phyloP scores from a whole-genome alignment of 2,888 invertebrate genomes.

The Platycheirus rosarum region DNA sequence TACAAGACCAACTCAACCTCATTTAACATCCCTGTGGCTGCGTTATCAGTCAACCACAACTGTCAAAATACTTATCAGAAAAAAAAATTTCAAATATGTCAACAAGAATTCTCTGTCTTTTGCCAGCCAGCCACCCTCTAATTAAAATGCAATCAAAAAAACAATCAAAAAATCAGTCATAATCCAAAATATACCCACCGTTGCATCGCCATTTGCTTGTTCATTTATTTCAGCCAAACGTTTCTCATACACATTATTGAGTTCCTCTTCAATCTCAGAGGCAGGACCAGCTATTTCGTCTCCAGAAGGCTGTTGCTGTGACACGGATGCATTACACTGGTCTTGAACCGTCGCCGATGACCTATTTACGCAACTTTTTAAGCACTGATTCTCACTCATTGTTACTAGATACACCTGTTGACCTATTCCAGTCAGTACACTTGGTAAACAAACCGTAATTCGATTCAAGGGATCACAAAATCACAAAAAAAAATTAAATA shows the following conservation, averaged over 20 bases:
- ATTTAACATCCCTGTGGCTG: constrained; percentile 30
- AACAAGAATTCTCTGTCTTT: constrained; percentile 41
- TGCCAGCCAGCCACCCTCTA: constrained; percentile 17
- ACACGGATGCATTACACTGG: constrained; percentile 41
- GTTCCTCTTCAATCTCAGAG: constrained; percentile 82
- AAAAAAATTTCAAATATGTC: constrained; percentile 54
- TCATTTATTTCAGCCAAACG: constrained; percentile 85
- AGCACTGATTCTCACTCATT: constrained; percentile 34
- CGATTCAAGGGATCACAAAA: constrained; percentile 17
- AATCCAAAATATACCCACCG: constrained; percentile 45
- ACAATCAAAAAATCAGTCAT: constrained; percentile 24
- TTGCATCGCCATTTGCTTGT: constrained; percentile 81
- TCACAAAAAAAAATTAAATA: background rate
- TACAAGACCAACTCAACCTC: constrained; percentile 12
- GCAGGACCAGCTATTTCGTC: constrained; percentile 72
- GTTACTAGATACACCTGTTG: constrained; percentile 12
- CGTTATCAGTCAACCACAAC: constrained; percentile 49
- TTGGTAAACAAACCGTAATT: constrained; percentile 56
- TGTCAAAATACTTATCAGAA: constrained; percentile 40
- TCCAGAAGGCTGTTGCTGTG: constrained; percentile 21
- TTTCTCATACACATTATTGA: constrained; percentile 86
- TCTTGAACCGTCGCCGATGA: constrained; percentile 43
- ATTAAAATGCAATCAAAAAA: constrained; percentile 5
- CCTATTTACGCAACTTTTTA: constrained; percentile 47
- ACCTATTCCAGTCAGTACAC: constrained; percentile 12